Conservation (phyloP, 2,888 invertebrate species). For the Drosophila aldrichi region DNA sequence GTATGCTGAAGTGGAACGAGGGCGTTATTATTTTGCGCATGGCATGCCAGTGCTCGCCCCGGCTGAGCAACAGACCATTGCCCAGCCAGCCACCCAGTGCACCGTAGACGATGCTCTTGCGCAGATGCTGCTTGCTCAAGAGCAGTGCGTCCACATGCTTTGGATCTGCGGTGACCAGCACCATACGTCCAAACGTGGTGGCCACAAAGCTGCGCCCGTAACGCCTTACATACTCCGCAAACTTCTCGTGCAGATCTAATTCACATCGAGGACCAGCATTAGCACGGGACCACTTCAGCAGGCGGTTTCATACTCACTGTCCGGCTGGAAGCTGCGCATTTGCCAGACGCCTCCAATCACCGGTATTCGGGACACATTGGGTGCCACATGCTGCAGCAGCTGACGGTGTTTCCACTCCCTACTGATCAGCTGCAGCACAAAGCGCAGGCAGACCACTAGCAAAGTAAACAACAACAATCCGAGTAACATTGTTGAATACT, state of each 20-base stretch:
- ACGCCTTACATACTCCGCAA: conserved; percentile 52
- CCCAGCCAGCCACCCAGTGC: conserved; percentile 82
- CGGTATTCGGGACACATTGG: conserved; percentile 76
- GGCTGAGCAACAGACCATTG: conserved; percentile 80
- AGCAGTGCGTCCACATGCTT: conserved; percentile 76
- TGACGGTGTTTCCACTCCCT: conserved; percentile 43
- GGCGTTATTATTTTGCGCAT: conserved; percentile 91
- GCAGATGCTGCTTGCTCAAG: conserved; percentile 72
- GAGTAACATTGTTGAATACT: conserved; percentile 29
- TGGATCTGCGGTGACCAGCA: conserved; percentile 77
- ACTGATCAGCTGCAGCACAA: conserved; percentile 30
- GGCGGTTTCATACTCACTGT: conserved; percentile 66
- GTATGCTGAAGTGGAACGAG: conserved; percentile 91
- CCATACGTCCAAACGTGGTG: conserved; percentile 54
- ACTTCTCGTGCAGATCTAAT: conserved; percentile 72
- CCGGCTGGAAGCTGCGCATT: conserved; percentile 74
- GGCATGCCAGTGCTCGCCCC: conserved; percentile 87
- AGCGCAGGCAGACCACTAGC: conserved; percentile 28
- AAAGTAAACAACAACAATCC: conserved; percentile 29
- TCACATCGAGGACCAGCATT: background rate
- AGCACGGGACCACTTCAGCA: background rate
- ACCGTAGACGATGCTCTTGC: conserved; percentile 77
- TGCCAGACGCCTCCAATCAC: conserved; percentile 75
- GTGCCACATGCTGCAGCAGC: conserved; percentile 55
- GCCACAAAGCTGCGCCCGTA: conserved; percentile 78